Base-by-base conservation (phyloP, 1,140 invertebrate species). In the Danaus plexippus region DNA sequence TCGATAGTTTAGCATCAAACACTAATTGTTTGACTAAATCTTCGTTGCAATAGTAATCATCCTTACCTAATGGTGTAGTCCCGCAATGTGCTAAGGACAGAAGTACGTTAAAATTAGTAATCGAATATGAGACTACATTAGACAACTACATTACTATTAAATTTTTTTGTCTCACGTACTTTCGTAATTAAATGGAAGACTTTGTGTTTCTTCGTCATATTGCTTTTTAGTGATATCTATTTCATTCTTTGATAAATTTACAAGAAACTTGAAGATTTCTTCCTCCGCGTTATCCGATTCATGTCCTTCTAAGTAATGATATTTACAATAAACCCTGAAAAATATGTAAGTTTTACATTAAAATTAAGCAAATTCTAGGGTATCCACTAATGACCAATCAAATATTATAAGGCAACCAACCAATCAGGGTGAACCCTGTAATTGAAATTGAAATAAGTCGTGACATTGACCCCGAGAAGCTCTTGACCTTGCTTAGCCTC, bases 371-470 rank as follows among this genome's bases (percentile, higher is more conserved):
- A 32, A 2, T 5, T 32, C 22, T 3, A 32, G 22, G 11, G 46
- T 11, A 49, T n/a, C 13, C 45, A 11, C 22, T 57, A 43, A n/a
- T 15, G 9, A 42, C 7, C 8, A 18, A 53, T 45, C 49, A 45
- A 49, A 9, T 0, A 53, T 56, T n/a, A 62, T 32, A 32, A 32
- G 22, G 22, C 22, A 32, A 32, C 69, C 83, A 82, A 93, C 95
- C 96, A 97, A 66, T 95, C 91, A 0, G 95, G 95, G 88, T 97
- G 95, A 11, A 97, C 89, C 73, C 92, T 92, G 92, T 95, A 97
- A 72, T 93, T 92, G 18, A 89, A 87, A 4, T 91, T 92, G 48
- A 88, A 78, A 64, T 91, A 94, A 11, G 91, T 89, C 1, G 90
- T 90, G 43, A 93, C 89, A 67, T 92, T 91, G n/a, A 92, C 87